Evolutionary conservation across 2,888 invertebrate genomes (phyloP).

Genomic region (Helobdella robusta): DNA sequence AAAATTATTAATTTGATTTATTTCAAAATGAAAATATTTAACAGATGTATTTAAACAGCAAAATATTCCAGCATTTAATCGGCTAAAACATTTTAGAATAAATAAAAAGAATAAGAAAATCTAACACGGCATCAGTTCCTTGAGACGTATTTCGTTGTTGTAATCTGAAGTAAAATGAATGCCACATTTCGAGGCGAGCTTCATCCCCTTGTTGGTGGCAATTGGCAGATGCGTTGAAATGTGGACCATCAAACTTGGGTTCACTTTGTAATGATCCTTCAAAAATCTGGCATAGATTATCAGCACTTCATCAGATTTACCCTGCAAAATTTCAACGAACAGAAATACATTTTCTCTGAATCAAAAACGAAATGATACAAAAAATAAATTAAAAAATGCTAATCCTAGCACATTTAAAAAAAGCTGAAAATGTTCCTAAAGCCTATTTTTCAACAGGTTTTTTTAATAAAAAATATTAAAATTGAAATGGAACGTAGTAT

Average conservation of each 20-base stretch:
- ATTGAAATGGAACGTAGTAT: too few species aligned
- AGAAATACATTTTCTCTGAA: background rate
- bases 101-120: background rate
- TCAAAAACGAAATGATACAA: background rate
- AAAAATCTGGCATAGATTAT: conserved; percentile 34
- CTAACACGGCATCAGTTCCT: conserved; percentile 2
- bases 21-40: background rate
- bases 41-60: too few species aligned
- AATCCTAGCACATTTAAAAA: too few species aligned
- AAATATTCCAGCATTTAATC: too few species aligned
- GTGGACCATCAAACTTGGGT: background rate
- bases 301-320: conserved; percentile 40
- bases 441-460: too few species aligned
- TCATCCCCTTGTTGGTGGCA: conserved; percentile 10
- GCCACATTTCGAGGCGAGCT: background rate
- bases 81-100: background rate
- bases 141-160: background rate
- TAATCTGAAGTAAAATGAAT: conserved; percentile 2
- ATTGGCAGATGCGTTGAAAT: background rate
- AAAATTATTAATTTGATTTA: background rate
- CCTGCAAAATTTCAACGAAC: conserved; percentile 32
- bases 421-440: too few species aligned
- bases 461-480: too few species aligned
- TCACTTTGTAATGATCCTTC: background rate
- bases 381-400: background rate